Evolutionary conservation across 2,113 vertebrate species (phyloP).

Genomic region (Lipotes vexillifer): DNA sequence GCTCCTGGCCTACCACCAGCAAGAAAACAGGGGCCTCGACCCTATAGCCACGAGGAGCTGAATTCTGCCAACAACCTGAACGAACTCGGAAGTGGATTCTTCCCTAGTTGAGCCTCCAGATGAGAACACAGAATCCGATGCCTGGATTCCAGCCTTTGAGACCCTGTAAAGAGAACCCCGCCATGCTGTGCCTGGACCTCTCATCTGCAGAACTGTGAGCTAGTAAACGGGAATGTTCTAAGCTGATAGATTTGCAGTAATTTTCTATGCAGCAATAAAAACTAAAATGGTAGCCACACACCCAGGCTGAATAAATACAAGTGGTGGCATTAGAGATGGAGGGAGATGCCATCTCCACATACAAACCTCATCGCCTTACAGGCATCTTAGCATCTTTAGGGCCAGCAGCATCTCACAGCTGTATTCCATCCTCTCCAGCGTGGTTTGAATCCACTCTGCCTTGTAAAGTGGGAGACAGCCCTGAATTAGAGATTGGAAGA

Average conservation of each 20-base stretch:
- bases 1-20: background rate
- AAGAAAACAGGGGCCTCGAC: accelerated
- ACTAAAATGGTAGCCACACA: accelerated
- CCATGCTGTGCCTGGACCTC: accelerated
- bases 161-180: background rate
- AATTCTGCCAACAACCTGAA: background rate
- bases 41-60: background rate
- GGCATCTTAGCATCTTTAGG: background rate
- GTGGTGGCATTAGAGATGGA: accelerated
- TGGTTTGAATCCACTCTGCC: background rate
- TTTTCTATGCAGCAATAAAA: background rate
- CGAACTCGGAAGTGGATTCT: accelerated
- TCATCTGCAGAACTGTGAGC: background rate
- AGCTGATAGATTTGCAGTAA: accelerated
- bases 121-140: background rate
- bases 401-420: accelerated
- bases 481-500: accelerated
- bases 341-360: accelerated
- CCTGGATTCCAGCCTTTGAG: background rate
- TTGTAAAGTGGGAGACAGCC: background rate
- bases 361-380: accelerated
- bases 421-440: accelerated
- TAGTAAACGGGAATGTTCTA: accelerated
- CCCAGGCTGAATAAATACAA: accelerated
- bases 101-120: background rate